Conservation (phyloP, 2,888 invertebrate genomes). For the Antitype chi region DNA sequence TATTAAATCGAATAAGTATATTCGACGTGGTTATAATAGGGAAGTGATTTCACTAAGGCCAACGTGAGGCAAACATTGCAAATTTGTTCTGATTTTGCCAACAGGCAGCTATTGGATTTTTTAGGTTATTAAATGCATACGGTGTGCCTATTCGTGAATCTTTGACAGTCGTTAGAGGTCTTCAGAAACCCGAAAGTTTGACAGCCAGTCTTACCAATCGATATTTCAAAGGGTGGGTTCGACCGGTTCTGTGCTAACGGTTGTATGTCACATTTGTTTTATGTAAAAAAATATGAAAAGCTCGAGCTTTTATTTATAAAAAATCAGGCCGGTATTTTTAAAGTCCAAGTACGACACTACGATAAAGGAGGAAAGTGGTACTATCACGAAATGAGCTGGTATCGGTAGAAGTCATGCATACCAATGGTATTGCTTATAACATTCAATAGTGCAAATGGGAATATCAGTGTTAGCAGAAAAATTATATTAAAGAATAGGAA, state of each 20-base stretch:
- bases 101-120: neutral
- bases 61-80: neutral
- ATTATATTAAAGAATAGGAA: conserved; percentile 2
- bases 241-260: too few species aligned
- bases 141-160: too few species aligned
- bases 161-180: too few species aligned
- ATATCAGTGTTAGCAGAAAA: neutral
- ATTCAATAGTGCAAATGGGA: conserved; percentile 31
- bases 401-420: conserved; percentile 41
- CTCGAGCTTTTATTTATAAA: neutral
- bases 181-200: too few species aligned
- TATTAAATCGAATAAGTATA: conserved; percentile 43
- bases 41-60: neutral
- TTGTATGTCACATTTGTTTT: neutral
- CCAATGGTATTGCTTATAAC: conserved; percentile 21
- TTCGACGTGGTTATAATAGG: conserved; percentile 31
- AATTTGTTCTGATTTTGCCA: neutral
- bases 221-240: too few species aligned
- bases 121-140: neutral
- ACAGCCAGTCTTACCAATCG: too few species aligned
- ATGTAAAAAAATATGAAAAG: neutral
- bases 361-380: conserved; percentile 26
- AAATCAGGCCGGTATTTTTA: neutral
- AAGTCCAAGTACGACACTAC: neutral
- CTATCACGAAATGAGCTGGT: conserved; percentile 11